Evolutionary conservation across 1,140 invertebrate species (phyloP).

Genomic region (Ladona fulva): DNA sequence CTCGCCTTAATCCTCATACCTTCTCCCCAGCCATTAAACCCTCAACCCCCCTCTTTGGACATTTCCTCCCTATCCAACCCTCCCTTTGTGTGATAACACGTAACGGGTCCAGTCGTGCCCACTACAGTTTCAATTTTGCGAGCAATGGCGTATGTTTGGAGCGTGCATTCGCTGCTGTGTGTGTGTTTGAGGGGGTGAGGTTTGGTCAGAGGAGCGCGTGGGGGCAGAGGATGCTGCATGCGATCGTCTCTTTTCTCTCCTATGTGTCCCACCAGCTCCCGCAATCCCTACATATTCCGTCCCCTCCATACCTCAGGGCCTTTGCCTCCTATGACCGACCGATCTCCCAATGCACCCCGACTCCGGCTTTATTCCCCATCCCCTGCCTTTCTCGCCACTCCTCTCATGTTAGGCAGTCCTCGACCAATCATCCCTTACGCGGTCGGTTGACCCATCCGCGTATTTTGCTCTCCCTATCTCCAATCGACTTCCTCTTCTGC

Average conservation of each 20-base stretch:
- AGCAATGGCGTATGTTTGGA: slow-evolving; percentile 4
- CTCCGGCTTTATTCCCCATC: too few relatives aligned
- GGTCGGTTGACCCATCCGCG: background rate
- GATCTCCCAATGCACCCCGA: background rate
- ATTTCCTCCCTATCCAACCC: background rate
- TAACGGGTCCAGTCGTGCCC: background rate
- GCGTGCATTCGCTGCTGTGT: background rate
- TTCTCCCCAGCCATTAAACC: background rate
- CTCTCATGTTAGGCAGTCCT: background rate
- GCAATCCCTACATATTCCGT: background rate
- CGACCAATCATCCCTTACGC: slow-evolving; percentile 2
- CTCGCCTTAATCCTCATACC: background rate
- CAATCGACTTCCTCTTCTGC: background rate
- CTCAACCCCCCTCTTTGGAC: background rate
- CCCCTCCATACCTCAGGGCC: background rate
- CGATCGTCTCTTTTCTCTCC: background rate
- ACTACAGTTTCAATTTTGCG: slow-evolving; percentile 6
- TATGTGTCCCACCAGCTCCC: background rate
- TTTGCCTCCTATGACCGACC: background rate
- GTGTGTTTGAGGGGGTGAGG: background rate
- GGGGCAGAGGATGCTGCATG: background rate
- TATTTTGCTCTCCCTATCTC: background rate
- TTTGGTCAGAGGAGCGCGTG: background rate
- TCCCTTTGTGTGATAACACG: background rate
- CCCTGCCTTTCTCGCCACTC: background rate